These are phyloP conservation scores for Colletes gigas DNA, from an alignment of 1,140 invertebrate genomes.

Conservation along the genomic window DNA sequence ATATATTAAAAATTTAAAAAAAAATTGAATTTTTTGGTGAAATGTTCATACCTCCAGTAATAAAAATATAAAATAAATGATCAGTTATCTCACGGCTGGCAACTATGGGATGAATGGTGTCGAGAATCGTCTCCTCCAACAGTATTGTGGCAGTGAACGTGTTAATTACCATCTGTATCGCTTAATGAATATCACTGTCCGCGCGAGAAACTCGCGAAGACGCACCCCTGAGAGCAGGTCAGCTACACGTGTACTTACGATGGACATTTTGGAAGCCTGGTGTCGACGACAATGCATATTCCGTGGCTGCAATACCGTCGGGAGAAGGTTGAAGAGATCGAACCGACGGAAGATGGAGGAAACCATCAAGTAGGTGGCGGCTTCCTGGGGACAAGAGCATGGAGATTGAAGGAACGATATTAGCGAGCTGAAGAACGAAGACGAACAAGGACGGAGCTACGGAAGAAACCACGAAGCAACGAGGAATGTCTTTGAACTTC, in stretches of 20 bases:
- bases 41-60: no score
- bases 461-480: background rate
- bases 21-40: no score
- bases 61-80: no score
- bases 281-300: slow-evolving; percentile 37
- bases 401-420: slow-evolving; percentile 6
- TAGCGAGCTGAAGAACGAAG: background rate
- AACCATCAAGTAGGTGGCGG: background rate
- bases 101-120: no score
- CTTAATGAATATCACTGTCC: slow-evolving; percentile 46
- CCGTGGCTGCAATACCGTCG: slow-evolving; percentile 16
- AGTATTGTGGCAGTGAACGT: no score
- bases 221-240: background rate
- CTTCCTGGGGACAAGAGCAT: background rate
- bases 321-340: background rate
- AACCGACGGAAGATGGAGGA: background rate
- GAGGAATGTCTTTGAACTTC: no score
- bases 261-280: slow-evolving; percentile 11
- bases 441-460: background rate
- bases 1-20: no score
- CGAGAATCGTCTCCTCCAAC: no score
- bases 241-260: slow-evolving; percentile 47
- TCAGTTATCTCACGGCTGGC: no score
- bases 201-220: slow-evolving; percentile 35
- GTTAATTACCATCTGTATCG: slow-evolving; percentile 54